Evolutionary conservation across 2,797 vertebrate species (phyloP).

Genomic region (Cichlasoma orientale): DNA sequence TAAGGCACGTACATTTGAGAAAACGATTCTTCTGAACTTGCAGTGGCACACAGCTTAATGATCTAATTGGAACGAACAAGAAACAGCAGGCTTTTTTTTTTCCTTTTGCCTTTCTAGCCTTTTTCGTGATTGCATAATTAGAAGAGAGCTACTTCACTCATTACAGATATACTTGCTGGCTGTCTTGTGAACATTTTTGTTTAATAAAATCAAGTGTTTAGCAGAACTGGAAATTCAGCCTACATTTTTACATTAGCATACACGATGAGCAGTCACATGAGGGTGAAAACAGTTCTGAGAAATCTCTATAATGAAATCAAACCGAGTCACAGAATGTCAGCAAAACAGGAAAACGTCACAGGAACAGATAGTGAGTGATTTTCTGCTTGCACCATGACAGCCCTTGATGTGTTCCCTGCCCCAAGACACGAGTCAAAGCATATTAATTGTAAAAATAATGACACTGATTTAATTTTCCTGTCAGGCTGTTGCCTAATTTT

Average conservation of each 20-base stretch:
- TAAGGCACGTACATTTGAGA: conserved; percentile 50
- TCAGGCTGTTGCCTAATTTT: conserved; percentile 53
- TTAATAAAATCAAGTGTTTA: conserved; percentile 29
- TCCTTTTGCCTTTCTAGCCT: conserved; percentile 33
- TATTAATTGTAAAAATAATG: conserved; percentile 65
- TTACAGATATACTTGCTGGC: conserved; percentile 43
- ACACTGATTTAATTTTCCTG: conserved; percentile 60
- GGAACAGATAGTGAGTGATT: conserved; percentile 47
- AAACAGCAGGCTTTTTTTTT: conserved; percentile 60
- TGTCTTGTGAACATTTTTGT: conserved; percentile 57
- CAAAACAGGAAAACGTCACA: conserved; percentile 41
- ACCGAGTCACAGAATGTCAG: conserved; percentile 50
- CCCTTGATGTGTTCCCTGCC: conserved; percentile 42
- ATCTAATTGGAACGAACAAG: conserved; percentile 64
- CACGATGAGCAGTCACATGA: no score
- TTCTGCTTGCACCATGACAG: conserved; percentile 35
- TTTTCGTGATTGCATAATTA: conserved; percentile 65
- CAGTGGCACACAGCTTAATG: conserved; percentile 56
- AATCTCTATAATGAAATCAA: conserved; percentile 22
- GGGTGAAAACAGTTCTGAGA: conserved; percentile 5
- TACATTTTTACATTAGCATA: conserved; percentile 43
- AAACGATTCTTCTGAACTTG: conserved; percentile 57
- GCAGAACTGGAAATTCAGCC: conserved; percentile 18
- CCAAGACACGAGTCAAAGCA: conserved; percentile 64
- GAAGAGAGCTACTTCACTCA: conserved; percentile 38